These are phyloP conservation scores for Thereuonema tuberculata DNA, from an alignment of 1,140 invertebrate genomes.

Conservation along the genomic window DNA sequence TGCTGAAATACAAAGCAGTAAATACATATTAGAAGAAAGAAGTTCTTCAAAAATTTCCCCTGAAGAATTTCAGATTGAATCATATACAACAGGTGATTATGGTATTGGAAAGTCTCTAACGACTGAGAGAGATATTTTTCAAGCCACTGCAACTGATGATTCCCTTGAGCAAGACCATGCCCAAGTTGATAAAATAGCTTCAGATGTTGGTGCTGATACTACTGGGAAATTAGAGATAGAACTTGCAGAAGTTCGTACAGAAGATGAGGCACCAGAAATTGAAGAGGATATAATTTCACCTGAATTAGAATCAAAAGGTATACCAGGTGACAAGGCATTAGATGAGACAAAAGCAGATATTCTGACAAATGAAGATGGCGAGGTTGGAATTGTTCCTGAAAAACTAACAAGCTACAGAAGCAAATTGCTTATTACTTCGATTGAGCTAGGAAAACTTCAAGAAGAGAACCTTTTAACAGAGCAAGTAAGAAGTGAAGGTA, in stretches of 20 bases:
- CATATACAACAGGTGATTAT: background rate
- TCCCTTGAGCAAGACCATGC: constrained; percentile 18
- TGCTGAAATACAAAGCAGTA: no score
- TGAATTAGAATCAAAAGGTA: background rate
- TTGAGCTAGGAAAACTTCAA: background rate
- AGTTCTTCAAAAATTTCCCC: background rate
- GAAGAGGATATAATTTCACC: constrained; percentile 23
- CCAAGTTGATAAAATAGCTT: constrained; percentile 14
- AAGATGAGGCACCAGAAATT: constrained; percentile 27
- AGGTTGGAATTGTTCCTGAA: no score
- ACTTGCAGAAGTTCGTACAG: constrained; percentile 22
- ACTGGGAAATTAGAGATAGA: constrained; percentile 24
- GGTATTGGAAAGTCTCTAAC: background rate
- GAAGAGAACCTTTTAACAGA: background rate
- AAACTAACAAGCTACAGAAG: no score
- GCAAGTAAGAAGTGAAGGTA: background rate
- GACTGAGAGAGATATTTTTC: background rate
- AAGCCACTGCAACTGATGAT: constrained; percentile 13
- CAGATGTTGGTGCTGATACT: constrained; percentile 12
- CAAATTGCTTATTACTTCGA: background rate
- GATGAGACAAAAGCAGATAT: no score
- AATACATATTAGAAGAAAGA: background rate
- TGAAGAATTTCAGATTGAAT: background rate
- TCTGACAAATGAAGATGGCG: no score
- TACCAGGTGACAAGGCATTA: background rate